Evolutionary conservation across 2,888 invertebrate genomes (phyloP), one percentile per base, ranked within the genome.

Genomic region (Spicauda simplicius): DNA sequence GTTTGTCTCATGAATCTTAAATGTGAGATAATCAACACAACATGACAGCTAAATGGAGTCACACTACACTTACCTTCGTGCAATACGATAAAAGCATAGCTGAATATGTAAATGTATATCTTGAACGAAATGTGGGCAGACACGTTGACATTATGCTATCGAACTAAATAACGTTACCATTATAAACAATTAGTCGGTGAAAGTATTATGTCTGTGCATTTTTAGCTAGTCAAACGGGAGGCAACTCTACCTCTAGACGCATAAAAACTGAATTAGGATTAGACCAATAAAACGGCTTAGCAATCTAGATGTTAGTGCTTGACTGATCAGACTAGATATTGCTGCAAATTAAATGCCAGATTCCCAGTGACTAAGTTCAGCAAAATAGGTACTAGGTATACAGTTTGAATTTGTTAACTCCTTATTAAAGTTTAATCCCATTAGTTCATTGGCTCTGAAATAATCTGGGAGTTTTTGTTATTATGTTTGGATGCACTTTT

Each of bases 191-290:
- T 87, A 88, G 83, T 69, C 69, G 75, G 91, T 88, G 91, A 91
- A 91, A 91, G 91, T 86, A 76, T 80, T 76, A 77, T 74, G 81
- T 81, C 83, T 80, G 76, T 77, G 79, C 75, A 80, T 76, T 74
- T 80, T 80, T 72, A 76, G 78, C 79, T 76, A 76, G 80, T 79
- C 82, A 77, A 82, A 82, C 82, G 79, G 84, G 79, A 85, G 85
- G 82, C 83, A 78, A 81, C 76, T 80, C 75, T 75, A 79, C 78
- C 74, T 70, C 77, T 76, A 82, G 86, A 83, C 86, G 71, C 71
- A 83, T 86, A 89, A 90, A 91, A 90, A 90, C 87, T 85, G 85
- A 86, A 88, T 87, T 85, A 88, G 91, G 91, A 92, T 93, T 90
- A 91, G 85, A 77, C 83, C 81, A 86, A 87, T 89, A 85, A 86